Conservation (phyloP, 2,113 vertebrate species). For the Dasyurus viverrinus region DNA sequence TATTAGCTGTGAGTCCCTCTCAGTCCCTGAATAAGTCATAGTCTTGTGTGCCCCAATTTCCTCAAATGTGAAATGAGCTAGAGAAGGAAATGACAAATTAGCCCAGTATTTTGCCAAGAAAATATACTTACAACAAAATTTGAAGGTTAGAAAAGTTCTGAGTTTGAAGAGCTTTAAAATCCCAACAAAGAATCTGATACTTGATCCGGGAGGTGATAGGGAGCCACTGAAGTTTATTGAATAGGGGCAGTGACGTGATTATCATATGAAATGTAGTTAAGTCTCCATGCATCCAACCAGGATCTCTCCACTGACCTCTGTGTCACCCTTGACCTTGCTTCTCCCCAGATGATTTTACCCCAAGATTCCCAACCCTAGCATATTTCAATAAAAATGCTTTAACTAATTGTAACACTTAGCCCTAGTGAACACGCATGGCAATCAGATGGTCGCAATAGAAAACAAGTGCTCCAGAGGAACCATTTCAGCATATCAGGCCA, state of each 20-base stretch:
- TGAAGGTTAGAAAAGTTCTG: not conserved
- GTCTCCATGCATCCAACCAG: not conserved
- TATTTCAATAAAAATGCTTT: constrained; percentile 49
- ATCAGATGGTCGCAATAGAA: not conserved
- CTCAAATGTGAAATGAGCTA: not conserved
- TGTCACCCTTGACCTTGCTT: not conserved
- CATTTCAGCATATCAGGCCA: constrained; percentile 50
- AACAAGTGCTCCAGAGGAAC: constrained; percentile 64
- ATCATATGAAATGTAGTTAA: not conserved
- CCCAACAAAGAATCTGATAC: not conserved
- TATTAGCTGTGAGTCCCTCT: not conserved
- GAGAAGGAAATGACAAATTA: not conserved
- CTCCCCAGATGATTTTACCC: not conserved
- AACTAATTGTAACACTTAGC: constrained; percentile 44
- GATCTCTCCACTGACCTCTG: not conserved
- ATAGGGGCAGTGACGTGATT: not conserved
- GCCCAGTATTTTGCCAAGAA: not conserved
- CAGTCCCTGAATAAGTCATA: not conserved
- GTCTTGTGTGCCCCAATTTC: not conserved
- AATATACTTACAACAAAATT: not conserved
- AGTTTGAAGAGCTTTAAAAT: not conserved
- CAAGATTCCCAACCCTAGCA: not conserved
- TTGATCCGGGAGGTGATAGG: not conserved
- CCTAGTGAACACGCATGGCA: constrained; percentile 25
- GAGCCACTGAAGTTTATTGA: not conserved